phyloP scores from a whole-genome alignment of 1,140 invertebrate genomes.

The Temnothorax nylanderi region DNA sequence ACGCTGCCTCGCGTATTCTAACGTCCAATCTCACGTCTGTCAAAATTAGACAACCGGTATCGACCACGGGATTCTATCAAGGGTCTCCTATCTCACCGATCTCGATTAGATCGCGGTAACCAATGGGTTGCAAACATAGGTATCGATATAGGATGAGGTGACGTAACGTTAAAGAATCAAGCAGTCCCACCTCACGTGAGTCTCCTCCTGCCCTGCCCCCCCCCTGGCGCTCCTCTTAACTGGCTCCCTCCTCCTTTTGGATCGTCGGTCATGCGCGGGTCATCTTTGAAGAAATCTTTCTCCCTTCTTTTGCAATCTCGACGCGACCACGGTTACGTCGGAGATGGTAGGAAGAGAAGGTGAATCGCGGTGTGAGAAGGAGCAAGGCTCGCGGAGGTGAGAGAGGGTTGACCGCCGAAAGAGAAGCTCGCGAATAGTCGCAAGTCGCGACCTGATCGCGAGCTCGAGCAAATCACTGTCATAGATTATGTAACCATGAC shows the following conservation, averaged over 20 bases:
- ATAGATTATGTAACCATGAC: slow-evolving; percentile 24
- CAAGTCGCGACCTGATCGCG: slow-evolving; percentile 60
- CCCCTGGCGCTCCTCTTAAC: slow-evolving; percentile 55
- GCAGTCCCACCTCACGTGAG: slow-evolving; percentile 1
- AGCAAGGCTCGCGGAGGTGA: slow-evolving; percentile 19
- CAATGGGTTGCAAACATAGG: not conserved
- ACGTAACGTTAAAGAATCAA: slow-evolving; percentile 67
- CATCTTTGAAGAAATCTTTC: slow-evolving; percentile 70
- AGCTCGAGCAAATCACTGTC: not conserved
- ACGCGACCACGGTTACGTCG: slow-evolving; percentile 57
- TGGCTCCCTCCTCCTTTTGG: slow-evolving; percentile 63
- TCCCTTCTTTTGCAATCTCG: slow-evolving; percentile 68
- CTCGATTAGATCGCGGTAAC: not conserved
- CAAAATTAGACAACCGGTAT: slow-evolving; percentile 46
- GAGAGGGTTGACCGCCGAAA: slow-evolving; percentile 70
- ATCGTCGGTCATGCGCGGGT: slow-evolving; percentile 73
- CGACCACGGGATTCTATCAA: not conserved
- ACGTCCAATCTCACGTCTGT: slow-evolving; percentile 20
- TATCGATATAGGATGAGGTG: slow-evolving; percentile 51
- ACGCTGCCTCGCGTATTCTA: not conserved
- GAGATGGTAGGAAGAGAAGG: slow-evolving; percentile 49
- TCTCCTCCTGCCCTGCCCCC: not conserved
- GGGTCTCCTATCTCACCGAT: not conserved
- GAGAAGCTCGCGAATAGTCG: slow-evolving; percentile 65
- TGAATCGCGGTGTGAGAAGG: slow-evolving; percentile 26